Evolutionary conservation across 2,888 invertebrate genomes (phyloP), one percentile per base, ranked within the genome.

Genomic region (Lycocerus yunnanus): DNA sequence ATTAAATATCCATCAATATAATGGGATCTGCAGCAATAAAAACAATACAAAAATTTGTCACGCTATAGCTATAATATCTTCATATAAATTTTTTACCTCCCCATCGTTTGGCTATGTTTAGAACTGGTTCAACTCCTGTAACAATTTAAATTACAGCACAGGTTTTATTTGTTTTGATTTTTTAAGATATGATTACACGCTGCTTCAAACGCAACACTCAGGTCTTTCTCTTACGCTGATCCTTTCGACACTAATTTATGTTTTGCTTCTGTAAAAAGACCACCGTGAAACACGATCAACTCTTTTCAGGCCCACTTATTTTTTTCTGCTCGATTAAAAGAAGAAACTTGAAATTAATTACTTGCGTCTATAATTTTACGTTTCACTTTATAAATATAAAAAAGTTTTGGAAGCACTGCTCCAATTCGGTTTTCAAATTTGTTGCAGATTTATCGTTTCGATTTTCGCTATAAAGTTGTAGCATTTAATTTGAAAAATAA

Each of bases 121-220:
- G 18, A 61, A 61, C 18, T 20, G 61, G 61, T 63, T 63, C 61
- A 63, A 63, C 78, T 80, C 75, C 79, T 80, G 80, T 76, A 76
- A 75, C 72, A 66, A 60, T 69, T 74, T 76, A 77, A 79, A 80
- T 80, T 80, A 79, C 70, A 77, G 77, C 75, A 74, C 69, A 68
- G 71, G 63, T 75, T 77, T 78, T 77, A 80, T 79, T 79, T 78
- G 76, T 73, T 76, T 74, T 77, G 74, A 68, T 72, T 77, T 78
- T 77, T 74, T 72, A 73, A 72, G 61, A 14, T 71, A 60, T 79
- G 79, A 79, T 80, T 78, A 76, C 73, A 79, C 60, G 74, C 67
- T 77, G 69, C 73, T 66, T 69, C 74, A 68, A 20, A 60, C 58
- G 69, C n/a, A n/a, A n/a, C n/a, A n/a, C 63, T 68, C 61, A 68